phyloP scores from a whole-genome alignment of 2,113 vertebrate species.

The Erpornis zantholeuca region DNA sequence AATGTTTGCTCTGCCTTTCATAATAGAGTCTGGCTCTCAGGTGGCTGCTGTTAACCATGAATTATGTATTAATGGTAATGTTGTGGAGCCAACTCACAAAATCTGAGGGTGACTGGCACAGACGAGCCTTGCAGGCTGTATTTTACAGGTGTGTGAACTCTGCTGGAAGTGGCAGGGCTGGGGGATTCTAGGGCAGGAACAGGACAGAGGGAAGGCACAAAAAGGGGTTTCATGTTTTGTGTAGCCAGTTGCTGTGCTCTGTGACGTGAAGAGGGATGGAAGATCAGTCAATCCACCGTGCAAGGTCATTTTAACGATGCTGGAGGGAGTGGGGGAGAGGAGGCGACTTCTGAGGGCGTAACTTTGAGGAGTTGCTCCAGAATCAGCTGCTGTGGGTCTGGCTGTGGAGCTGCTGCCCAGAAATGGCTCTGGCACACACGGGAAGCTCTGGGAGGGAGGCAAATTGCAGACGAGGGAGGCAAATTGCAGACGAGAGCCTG shows the following conservation, averaged over 20 bases:
- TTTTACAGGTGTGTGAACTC: neutral
- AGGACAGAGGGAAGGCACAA: neutral
- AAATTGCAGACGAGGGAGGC: no score
- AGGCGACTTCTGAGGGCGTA: neutral
- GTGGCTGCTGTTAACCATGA: neutral
- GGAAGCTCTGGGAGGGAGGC: neutral
- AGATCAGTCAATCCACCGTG: neutral
- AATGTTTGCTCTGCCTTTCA: neutral
- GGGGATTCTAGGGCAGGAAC: accelerated
- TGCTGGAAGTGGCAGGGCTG: neutral
- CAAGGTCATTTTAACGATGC: neutral
- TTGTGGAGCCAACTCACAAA: neutral
- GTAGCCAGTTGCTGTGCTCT: neutral
- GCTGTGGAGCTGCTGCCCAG: neutral
- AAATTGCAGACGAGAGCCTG: neutral
- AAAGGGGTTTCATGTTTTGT: neutral
- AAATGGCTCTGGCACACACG: neutral
- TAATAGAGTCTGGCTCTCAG: neutral
- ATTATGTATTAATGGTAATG: neutral
- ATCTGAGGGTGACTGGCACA: neutral
- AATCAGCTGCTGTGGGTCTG: neutral
- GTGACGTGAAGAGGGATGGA: neutral
- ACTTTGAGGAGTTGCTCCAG: neutral
- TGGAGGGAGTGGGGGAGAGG: neutral
- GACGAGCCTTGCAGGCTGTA: neutral